Evolutionary conservation across 2,888 invertebrate species (phyloP), one percentile per base, ranked within the genome.

Genomic region (Lepas anatifera): DNA sequence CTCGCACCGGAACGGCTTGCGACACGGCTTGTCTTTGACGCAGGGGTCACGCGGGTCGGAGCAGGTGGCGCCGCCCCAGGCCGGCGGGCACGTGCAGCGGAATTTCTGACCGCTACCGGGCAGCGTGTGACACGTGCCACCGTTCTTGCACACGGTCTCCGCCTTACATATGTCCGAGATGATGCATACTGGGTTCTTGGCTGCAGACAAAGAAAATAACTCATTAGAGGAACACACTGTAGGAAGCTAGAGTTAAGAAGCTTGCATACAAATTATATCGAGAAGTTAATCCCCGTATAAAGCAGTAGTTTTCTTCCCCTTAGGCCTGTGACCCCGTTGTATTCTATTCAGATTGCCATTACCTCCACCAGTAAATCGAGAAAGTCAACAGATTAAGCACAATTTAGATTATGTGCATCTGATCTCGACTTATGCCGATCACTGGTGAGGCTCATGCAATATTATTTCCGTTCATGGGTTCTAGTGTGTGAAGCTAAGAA

Each of bases 31-130:
- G 13, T 16, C 25, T 13, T 39, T 8, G 18, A 11, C 11, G 27
- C 66, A 66, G 39, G 66, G 66, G 27, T 66, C 66, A 13, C 66
- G 66, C 39, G 10, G 13, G 13, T 66, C 39, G 0, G 13, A 3
- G 39, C 66, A 66, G 16, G 66, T 66, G 39, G 66, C 13, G 37
- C 66, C 66, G 39, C 39, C 11, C 66, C 66, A 66, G 25, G 66
- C 11, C 39, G 66, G 66, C 39, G 37, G 66, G 11, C 66, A 66
- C 39, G 39, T 41, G 39, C 66, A 66, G 66, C 66, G 37, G 25
- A 66, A 66, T 25, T 41, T 8, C 3, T 11, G 6, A 25, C 66
- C 25, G 16, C 39, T 37, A 4, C 52, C 58, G 35, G 32, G 22
- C 16, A 25, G n/a, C 16, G 39, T 16, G 25, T 39, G 39, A 25